A percentile compares a stretch with the other conserved stretches of the same genome.
Evolutionary conservation across 1,140 invertebrate species (phyloP).

Genomic region (Macrobrachium nipponense): DNA sequence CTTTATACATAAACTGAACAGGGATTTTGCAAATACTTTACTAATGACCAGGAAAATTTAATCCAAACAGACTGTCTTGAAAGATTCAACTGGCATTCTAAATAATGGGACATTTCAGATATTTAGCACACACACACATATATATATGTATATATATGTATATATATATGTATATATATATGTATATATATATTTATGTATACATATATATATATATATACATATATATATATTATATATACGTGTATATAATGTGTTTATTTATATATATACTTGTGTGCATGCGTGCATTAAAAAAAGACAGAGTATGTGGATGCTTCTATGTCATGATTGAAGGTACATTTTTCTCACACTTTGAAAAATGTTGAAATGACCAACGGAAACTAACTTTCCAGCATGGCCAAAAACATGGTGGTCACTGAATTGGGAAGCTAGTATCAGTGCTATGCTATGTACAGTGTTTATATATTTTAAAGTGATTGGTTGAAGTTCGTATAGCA

Average conservation of each 20-base stretch:
- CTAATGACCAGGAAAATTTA: too few species aligned
- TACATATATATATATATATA: constrained; percentile 46
- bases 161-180: constrained; percentile 47
- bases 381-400: too few species aligned
- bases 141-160: constrained; percentile 21
- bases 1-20: too few species aligned
- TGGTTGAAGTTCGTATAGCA: too few species aligned
- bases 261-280: constrained; percentile 1
- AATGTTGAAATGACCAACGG: background rate
- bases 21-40: too few species aligned
- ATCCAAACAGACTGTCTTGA: too few species aligned
- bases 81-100: too few species aligned
- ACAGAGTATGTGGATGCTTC: background rate
- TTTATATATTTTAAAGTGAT: too few species aligned
- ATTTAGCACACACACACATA: constrained; percentile 5
- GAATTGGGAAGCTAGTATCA: too few species aligned
- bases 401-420: too few species aligned
- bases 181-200: constrained; percentile 47
- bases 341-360: background rate
- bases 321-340: background rate
- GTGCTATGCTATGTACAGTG: too few species aligned
- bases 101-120: too few species aligned
- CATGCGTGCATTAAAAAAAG: constrained; percentile 3
- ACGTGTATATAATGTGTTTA: constrained; percentile 37
- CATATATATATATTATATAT: constrained; percentile 46